phyloP scores from a whole-genome alignment of 2,797 vertebrate genomes.

The Syncerus caffer region DNA sequence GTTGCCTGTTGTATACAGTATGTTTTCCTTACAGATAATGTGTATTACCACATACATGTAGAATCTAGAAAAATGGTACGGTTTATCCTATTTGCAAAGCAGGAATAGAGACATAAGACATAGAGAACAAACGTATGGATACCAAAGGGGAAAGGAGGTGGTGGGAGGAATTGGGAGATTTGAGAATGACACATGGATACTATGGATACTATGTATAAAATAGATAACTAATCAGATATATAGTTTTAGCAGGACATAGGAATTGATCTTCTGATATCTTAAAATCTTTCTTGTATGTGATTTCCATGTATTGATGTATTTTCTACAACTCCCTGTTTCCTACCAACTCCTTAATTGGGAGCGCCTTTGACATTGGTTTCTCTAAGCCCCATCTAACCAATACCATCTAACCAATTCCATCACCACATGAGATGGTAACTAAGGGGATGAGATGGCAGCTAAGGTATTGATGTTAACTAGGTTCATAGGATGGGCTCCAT shows the following conservation, averaged over 20 bases:
- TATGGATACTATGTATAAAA: not conserved
- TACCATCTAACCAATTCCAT: not conserved
- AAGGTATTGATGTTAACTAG: not conserved
- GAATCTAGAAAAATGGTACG: not conserved
- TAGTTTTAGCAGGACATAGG: not conserved
- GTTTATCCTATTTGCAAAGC: not conserved
- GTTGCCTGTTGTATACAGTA: not conserved
- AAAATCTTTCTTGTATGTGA: not conserved
- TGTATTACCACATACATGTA: not conserved
- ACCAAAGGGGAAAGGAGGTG: not conserved
- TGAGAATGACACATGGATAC: not conserved
- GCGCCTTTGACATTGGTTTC: not conserved
- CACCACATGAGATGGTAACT: not conserved
- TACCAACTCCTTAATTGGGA: not conserved
- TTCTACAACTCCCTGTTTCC: not conserved
- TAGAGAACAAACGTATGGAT: not conserved
- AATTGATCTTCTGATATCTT: not conserved
- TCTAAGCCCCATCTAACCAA: not conserved
- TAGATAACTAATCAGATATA: not conserved
- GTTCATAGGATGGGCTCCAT: not conserved
- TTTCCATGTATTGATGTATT: not conserved
- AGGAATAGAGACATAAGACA: not conserved
- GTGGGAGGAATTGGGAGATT: not conserved
- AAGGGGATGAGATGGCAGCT: not conserved
- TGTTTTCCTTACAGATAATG: not conserved